These are phyloP conservation scores for Heliconius himera DNA, from an alignment of 1,140 invertebrate genomes.

Conservation along the genomic window DNA sequence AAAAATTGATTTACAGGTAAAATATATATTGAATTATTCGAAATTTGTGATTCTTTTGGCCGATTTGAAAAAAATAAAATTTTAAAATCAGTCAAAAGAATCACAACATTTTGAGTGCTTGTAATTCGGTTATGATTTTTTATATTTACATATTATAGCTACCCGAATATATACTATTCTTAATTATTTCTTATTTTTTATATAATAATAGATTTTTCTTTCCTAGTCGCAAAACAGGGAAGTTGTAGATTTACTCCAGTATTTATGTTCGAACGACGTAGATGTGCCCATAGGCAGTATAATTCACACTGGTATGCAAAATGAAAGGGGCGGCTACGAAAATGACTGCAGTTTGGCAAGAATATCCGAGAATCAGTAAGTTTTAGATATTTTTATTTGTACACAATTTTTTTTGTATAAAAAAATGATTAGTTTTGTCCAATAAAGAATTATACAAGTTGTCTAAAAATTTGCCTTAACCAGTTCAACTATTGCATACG, in stretches of 20 bases:
- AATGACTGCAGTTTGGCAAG: constrained; percentile 98
- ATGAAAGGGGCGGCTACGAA: constrained; percentile 96
- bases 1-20: constrained; percentile 96
- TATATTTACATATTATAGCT: no score
- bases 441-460: no score
- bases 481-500: no score
- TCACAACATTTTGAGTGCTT: no score
- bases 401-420: background rate
- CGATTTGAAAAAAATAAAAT: no score
- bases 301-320: constrained; percentile 99
- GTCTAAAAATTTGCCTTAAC: no score
- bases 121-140: no score
- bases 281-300: constrained; percentile 97
- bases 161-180: no score
- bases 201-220: constrained; percentile 11
- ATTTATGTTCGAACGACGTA: constrained; percentile 97
- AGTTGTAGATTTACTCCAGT: constrained; percentile 95
- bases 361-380: constrained; percentile 93
- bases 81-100: no score
- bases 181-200: background rate
- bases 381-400: constrained; percentile 33
- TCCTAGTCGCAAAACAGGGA: constrained; percentile 85
- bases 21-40: background rate
- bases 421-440: no score
- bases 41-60: no score